phyloP scores from a whole-genome alignment of 2,888 invertebrate species.

The Rambutsinella grinnellia region DNA sequence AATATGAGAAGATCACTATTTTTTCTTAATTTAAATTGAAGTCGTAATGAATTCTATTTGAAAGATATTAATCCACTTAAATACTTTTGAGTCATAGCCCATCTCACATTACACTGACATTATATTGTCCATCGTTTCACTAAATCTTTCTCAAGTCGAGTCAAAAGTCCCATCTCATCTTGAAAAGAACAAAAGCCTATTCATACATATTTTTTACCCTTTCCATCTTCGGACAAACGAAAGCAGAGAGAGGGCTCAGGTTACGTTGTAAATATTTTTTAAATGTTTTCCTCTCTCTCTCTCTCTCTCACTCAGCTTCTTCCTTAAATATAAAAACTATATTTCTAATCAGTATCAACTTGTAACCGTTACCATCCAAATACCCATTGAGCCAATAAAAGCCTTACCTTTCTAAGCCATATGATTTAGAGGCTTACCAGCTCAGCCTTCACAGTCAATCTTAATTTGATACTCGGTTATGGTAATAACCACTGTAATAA shows the following conservation, averaged over 20 bases:
- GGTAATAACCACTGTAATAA: neutral
- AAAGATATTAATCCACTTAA: too few relatives aligned
- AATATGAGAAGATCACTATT: too few relatives aligned
- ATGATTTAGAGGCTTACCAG: too few relatives aligned
- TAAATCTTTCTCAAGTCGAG: conserved; percentile 53
- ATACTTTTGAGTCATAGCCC: too few relatives aligned
- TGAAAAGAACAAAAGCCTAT: neutral
- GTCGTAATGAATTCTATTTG: too few relatives aligned
- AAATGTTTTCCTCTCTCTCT: too few relatives aligned
- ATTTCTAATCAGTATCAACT: neutral
- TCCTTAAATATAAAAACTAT: neutral
- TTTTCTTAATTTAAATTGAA: too few relatives aligned
- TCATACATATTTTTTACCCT: neutral
- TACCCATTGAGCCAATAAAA: neutral
- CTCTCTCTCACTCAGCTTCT: too few relatives aligned
- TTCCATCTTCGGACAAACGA: conserved; percentile 19
- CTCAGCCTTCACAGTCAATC: neutral
- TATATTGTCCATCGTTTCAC: neutral
- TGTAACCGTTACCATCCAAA: neutral
- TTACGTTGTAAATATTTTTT: too few relatives aligned
- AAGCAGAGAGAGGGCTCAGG: too few relatives aligned
- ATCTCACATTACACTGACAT: too few relatives aligned
- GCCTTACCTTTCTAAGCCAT: neutral
- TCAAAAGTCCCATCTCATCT: conserved; percentile 35
- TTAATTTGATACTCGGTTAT: neutral